Percentiles rank a stretch among this genome's conserved stretches.
Evolutionary conservation across 2,797 vertebrate genomes (phyloP).

Genomic region (Benthosema pterotum): DNA sequence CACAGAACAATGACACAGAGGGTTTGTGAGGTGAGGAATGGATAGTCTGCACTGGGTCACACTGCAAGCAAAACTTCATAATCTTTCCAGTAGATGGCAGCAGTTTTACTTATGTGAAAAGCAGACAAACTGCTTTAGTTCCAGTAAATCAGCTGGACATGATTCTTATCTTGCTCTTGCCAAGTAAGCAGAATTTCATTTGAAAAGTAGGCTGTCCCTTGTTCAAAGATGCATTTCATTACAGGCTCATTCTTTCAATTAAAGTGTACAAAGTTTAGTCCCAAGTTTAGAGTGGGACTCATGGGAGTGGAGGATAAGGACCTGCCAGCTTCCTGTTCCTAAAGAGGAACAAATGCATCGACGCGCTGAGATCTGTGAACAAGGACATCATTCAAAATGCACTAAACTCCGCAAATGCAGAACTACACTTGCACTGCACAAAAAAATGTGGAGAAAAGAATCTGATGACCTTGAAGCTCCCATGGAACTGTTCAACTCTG

Average conservation of each 20-base stretch:
- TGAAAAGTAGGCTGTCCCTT: slow-evolving; percentile 21
- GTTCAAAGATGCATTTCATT: slow-evolving; percentile 30
- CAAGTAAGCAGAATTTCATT: slow-evolving; percentile 26
- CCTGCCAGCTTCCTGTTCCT: background rate
- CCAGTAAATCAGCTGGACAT: slow-evolving; percentile 48
- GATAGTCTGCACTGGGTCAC: slow-evolving; percentile 37
- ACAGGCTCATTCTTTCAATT: slow-evolving; percentile 26
- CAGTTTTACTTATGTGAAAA: slow-evolving; percentile 23
- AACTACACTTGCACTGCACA: background rate
- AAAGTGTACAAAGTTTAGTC: slow-evolving; percentile 29
- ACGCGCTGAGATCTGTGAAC: background rate
- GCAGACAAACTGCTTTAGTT: slow-evolving; percentile 7
- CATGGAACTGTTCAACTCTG: background rate
- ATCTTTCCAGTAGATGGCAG: slow-evolving; percentile 61
- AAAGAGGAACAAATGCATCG: background rate
- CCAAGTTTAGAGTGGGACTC: slow-evolving; percentile 15
- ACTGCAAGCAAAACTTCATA: slow-evolving; percentile 21
- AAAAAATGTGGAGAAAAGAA: background rate
- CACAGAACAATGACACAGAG: background rate
- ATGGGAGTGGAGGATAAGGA: background rate
- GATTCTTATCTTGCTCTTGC: slow-evolving; percentile 25
- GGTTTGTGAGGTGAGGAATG: slow-evolving; percentile 11
- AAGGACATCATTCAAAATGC: background rate
- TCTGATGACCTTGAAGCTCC: background rate
- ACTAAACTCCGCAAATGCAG: slow-evolving; percentile 1